Base-by-base conservation (phyloP, 1,140 invertebrate species). In the Ephestia elutella region DNA sequence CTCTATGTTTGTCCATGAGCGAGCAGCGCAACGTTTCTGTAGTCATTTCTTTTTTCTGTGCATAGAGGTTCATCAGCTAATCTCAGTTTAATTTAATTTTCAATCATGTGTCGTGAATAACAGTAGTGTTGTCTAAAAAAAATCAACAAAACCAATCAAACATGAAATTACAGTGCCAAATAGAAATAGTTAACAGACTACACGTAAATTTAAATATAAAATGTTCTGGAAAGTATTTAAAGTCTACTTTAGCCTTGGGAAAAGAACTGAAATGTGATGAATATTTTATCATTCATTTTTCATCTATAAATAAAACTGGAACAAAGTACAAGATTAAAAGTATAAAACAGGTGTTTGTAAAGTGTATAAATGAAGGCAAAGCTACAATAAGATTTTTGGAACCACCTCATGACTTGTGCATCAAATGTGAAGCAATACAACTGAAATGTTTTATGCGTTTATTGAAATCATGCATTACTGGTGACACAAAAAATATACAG, bases 361-460 rank as follows among this genome's bases (percentile, higher is more conserved):
- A 92, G 72, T 95, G 92, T 78, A 76, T 94, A 11, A 87, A 91
- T 48, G 92, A 95, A 76, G 94, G 94, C 57, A 95, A 95, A 88
- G 90, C 90, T 19, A 95, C 94, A 8, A 92, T 95, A 59, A 89
- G 93, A 54, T 91, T 95, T 54, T 91, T 90, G 66, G 85, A 91
- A 61, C 94, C 94, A 15, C 87, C 91, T 28, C 91, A 93, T 63
- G 93, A 95, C 83, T 73, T 95, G 50, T 91, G 90, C 54, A 92
- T 95, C 48, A 91, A 93, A 78, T 82, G 90, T 65, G 92, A 94
- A 80, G 70, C 85, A 17, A 90, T 93, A 54, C 92, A 92, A 64
- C 75, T 95, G 13, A 94, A 94, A 82, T 90, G 90, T 63, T 95
- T 95, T 75, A 82, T 95, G 59, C 90, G 90, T 66, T 76, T 92